A percentile compares a stretch with the other conserved stretches of the same genome.
Conservation (phyloP, 2,113 vertebrate species). For the Motacilla alba region DNA sequence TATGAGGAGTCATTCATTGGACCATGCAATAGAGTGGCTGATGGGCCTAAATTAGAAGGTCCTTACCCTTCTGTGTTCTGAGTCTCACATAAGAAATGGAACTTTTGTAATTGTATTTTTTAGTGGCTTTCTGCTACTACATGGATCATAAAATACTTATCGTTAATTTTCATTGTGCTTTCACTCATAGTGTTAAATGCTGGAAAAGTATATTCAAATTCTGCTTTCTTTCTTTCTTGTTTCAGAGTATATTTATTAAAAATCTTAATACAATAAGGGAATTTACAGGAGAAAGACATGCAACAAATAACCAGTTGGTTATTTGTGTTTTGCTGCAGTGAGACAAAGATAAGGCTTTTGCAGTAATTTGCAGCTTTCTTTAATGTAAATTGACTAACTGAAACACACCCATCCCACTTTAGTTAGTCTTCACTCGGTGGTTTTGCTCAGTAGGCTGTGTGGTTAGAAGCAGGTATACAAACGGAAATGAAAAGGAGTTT, state of each 20-base stretch:
- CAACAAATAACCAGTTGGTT: background rate
- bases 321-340: background rate
- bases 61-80: background rate
- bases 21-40: background rate
- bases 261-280: background rate
- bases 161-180: background rate
- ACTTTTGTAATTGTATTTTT: background rate
- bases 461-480: conserved; percentile 37
- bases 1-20: background rate
- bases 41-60: background rate
- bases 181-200: background rate
- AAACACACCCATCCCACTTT: background rate
- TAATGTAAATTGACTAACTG: background rate
- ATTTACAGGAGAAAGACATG: background rate
- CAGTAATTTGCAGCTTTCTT: background rate
- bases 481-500: conserved; percentile 52
- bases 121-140: background rate
- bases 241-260: background rate
- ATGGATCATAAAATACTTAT: background rate
- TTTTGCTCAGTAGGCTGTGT: conserved; percentile 21
- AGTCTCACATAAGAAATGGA: background rate
- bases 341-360: background rate
- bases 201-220: background rate
- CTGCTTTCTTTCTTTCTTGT: background rate
- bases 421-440: background rate